These are phyloP conservation scores for Scartelaos histophorus DNA, from an alignment of 2,113 vertebrate genomes.

Conservation along the genomic window DNA sequence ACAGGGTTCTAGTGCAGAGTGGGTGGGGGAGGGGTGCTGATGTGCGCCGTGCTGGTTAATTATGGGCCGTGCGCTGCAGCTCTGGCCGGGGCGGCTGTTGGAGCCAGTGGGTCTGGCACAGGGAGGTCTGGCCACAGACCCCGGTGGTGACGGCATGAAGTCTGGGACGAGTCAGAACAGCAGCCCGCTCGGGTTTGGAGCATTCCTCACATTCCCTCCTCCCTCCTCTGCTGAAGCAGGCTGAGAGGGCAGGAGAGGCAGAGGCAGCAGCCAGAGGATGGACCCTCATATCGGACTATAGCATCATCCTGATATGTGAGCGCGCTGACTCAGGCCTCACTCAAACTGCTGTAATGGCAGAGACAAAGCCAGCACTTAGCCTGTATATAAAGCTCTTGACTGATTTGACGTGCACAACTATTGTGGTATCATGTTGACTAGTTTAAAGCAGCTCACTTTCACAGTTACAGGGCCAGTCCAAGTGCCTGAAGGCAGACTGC, in stretches of 20 bases:
- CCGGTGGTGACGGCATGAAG: constrained; percentile 84
- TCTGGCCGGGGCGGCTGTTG: constrained; percentile 81
- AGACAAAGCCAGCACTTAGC: constrained; percentile 8
- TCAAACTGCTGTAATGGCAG: constrained; percentile 12
- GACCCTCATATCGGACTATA: constrained; percentile 19
- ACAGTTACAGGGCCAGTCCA: background rate
- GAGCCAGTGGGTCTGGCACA: constrained; percentile 86
- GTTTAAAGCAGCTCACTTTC: constrained; percentile 24
- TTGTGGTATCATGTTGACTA: constrained; percentile 16
- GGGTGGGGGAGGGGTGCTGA: constrained; percentile 56
- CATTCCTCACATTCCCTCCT: constrained; percentile 79
- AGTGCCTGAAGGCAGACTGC: constrained; percentile 1
- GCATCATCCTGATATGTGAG: constrained; percentile 21
- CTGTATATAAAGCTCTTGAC: constrained; percentile 9
- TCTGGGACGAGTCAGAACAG: constrained; percentile 86
- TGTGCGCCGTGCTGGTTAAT: constrained; percentile 78
- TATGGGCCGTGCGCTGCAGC: constrained; percentile 80
- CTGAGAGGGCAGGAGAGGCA: constrained; percentile 45
- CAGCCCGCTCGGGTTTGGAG: constrained; percentile 81
- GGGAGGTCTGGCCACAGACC: constrained; percentile 86
- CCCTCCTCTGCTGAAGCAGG: constrained; percentile 68
- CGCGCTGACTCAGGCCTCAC: constrained; percentile 1
- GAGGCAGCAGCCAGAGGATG: constrained; percentile 51
- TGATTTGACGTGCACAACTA: constrained; percentile 22
- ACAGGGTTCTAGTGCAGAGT: constrained; percentile 44